phyloP scores from a whole-genome alignment of 2,797 vertebrate genomes.

The Sitta carolinensis region DNA sequence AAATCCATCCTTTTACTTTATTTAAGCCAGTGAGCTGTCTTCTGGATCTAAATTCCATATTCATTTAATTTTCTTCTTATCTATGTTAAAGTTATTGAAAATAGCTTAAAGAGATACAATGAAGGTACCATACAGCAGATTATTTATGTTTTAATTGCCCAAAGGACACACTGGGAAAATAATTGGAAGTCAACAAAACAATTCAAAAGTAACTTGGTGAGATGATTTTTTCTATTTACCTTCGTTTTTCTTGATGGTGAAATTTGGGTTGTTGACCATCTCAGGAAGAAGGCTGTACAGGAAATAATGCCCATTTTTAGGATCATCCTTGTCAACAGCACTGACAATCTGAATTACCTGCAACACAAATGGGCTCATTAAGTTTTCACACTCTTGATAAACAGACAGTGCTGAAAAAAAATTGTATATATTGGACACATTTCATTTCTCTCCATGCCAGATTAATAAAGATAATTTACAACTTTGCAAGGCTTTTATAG shows the following conservation, averaged over 20 bases:
- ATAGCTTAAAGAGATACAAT: neutral
- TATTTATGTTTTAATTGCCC: neutral
- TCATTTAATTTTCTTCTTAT: conserved; percentile 16
- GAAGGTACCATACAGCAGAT: neutral
- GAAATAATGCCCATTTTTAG: conserved; percentile 94
- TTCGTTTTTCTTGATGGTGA: conserved; percentile 97
- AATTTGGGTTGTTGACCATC: conserved; percentile 97
- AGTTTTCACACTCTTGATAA: neutral
- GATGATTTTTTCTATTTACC: conserved; percentile 76
- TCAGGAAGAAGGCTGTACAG: conserved; percentile 93
- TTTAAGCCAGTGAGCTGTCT: neutral
- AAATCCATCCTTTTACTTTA: neutral
- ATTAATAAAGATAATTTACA: neutral
- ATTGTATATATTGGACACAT: neutral
- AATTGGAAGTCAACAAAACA: neutral
- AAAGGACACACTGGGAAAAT: neutral
- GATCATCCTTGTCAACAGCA: conserved; percentile 94
- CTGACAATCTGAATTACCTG: conserved; percentile 97
- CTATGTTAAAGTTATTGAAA: conserved; percentile 16
- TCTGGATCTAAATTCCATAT: conserved; percentile 17
- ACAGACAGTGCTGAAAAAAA: neutral
- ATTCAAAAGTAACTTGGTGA: neutral
- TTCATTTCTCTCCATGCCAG: neutral
- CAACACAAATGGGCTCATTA: conserved; percentile 56
- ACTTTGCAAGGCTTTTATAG: neutral